Conservation (phyloP, 2,113 vertebrate species). For the Rhombomys opimus region DNA sequence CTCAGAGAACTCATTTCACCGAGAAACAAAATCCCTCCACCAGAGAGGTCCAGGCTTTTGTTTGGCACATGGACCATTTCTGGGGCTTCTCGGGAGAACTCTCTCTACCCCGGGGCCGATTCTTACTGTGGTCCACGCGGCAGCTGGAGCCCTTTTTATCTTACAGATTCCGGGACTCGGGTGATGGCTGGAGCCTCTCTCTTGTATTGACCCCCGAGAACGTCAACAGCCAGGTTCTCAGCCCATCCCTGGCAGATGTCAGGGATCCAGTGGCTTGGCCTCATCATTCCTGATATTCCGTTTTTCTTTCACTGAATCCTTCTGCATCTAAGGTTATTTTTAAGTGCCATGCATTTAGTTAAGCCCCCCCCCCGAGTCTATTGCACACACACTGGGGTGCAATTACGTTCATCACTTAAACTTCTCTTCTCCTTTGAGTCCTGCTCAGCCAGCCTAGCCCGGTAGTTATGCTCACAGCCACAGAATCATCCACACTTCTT, state of each 20-base stretch:
- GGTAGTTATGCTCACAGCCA: not conserved
- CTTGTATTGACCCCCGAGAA: not conserved
- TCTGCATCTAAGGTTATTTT: not conserved
- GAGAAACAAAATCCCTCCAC: not conserved
- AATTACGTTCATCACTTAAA: not conserved
- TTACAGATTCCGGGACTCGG: not conserved
- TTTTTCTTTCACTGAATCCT: slow-evolving; percentile 4
- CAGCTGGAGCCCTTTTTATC: slow-evolving; percentile 16
- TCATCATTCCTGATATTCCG: not conserved
- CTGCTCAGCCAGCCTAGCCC: not conserved
- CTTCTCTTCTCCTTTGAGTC: not conserved
- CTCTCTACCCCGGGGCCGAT: not conserved
- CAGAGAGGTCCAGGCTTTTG: not conserved
- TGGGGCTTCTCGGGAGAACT: not conserved
- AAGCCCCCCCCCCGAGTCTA: not conserved
- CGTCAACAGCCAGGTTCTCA: slow-evolving; percentile 4
- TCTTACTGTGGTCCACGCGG: not conserved
- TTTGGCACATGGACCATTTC: not conserved
- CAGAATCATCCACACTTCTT: not conserved
- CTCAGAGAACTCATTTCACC: not conserved
- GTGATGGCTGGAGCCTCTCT: not conserved
- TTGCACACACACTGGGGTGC: not conserved
- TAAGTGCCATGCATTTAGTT: not conserved
- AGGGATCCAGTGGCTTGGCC: not conserved
- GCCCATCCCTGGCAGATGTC: not conserved